Percentiles rank a stretch among this genome's conserved stretches.
Evolutionary conservation across 2,888 invertebrate species (phyloP).

Genomic region (Ochropleura leucogaster): DNA sequence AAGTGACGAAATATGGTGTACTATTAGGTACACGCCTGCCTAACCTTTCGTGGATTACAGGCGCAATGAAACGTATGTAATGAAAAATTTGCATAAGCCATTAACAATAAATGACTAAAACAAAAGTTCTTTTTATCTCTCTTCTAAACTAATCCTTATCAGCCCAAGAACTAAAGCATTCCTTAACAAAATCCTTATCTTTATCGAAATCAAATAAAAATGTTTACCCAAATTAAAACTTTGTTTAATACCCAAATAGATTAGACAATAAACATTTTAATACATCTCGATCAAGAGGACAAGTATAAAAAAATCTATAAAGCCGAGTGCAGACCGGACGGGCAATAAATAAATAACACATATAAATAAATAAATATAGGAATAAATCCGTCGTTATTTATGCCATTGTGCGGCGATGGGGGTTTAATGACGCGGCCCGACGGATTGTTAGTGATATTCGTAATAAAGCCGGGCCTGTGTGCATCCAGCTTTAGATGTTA

Average conservation of each 20-base stretch:
- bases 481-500: slow-evolving; percentile 54
- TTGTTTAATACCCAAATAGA: slow-evolving; percentile 63
- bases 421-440: slow-evolving; percentile 81
- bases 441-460: slow-evolving; percentile 77
- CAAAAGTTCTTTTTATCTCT: too few species aligned
- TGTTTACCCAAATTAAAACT: slow-evolving; percentile 68
- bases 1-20: too few species aligned
- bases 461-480: slow-evolving; percentile 69
- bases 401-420: slow-evolving; percentile 77
- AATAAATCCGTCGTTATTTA: slow-evolving; percentile 83
- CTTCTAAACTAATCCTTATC: neutral
- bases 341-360: slow-evolving; percentile 78
- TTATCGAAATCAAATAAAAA: slow-evolving; percentile 61
- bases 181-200: slow-evolving; percentile 33
- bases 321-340: slow-evolving; percentile 66
- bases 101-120: neutral
- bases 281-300: slow-evolving; percentile 57
- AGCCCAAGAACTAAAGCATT: slow-evolving; percentile 3
- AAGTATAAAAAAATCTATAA: slow-evolving; percentile 67
- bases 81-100: too few species aligned
- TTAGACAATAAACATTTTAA: slow-evolving; percentile 65
- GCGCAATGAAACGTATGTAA: too few species aligned
- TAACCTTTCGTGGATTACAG: too few species aligned
- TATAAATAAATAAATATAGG: slow-evolving; percentile 81
- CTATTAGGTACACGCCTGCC: too few species aligned